Conservation (phyloP, 1,140 invertebrate species). For the Anastatus disparis region DNA sequence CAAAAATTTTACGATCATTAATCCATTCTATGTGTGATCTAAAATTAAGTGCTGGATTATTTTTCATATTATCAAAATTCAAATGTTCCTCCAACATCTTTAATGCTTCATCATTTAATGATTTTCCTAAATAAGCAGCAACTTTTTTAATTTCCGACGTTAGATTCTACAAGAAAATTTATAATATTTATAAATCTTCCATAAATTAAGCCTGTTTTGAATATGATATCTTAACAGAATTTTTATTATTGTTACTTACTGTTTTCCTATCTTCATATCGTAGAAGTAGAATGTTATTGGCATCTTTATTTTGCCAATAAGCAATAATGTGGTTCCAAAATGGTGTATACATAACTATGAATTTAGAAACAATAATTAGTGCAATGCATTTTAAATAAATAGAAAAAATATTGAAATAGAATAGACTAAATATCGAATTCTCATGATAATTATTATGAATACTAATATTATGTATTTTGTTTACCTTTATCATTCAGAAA, state of each 20-base stretch:
- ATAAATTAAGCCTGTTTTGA: no score
- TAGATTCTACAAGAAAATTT: no score
- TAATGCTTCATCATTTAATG: constrained; percentile 66
- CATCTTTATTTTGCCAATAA: constrained; percentile 69
- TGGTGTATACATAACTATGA: constrained; percentile 66
- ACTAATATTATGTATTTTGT: constrained; percentile 8
- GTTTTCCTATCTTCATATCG: constrained; percentile 76
- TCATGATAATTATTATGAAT: no score
- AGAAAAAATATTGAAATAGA: no score
- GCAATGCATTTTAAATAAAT: no score
- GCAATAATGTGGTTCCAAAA: constrained; percentile 71
- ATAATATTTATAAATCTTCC: no score
- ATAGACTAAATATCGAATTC: no score
- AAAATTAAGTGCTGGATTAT: constrained; percentile 80
- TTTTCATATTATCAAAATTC: constrained; percentile 75
- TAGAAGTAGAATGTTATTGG: constrained; percentile 71
- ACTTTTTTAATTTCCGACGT: constrained; percentile 69
- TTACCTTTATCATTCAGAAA: constrained; percentile 65
- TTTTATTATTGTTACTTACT: no score
- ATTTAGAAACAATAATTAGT: no score
- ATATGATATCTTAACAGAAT: no score
- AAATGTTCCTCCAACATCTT: constrained; percentile 69
- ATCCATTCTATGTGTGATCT: constrained; percentile 61
- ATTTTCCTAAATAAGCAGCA: constrained; percentile 70
- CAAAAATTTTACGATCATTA: constrained; percentile 52